Conservation (phyloP, 2,113 vertebrate species). For the Sapajus apella region DNA sequence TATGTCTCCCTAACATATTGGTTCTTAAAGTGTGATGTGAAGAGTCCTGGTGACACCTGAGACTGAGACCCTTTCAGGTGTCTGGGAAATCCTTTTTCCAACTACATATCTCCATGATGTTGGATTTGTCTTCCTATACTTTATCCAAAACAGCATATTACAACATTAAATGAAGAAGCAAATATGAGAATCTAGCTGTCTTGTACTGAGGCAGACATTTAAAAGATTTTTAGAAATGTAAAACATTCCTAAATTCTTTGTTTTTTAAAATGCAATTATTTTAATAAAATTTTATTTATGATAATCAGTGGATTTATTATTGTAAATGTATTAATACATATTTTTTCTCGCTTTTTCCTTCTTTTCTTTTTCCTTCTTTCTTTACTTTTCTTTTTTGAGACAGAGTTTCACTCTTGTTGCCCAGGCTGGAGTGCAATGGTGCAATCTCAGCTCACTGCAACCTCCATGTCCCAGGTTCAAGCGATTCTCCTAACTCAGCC, state of each 20-base stretch:
- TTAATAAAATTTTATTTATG: neutral
- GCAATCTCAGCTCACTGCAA: too few relatives aligned
- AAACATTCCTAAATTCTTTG: slow-evolving; percentile 2
- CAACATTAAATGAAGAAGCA: slow-evolving; percentile 1
- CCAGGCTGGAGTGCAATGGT: too few relatives aligned
- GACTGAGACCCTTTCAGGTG: neutral
- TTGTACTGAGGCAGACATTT: neutral
- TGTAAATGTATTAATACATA: neutral
- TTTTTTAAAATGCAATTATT: neutral
- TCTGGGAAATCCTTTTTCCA: neutral
- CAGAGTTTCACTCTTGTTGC: too few relatives aligned
- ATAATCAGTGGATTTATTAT: neutral
- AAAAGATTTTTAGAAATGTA: neutral
- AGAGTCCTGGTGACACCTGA: neutral
- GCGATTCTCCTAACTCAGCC: too few relatives aligned
- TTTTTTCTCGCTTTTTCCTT: too few relatives aligned
- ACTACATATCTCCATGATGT: neutral
- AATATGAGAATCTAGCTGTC: neutral
- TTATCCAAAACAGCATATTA: neutral
- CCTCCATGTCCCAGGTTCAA: too few relatives aligned
- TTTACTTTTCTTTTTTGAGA: too few relatives aligned
- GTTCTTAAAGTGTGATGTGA: neutral
- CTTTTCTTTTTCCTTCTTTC: too few relatives aligned
- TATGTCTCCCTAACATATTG: neutral
- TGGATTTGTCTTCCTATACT: neutral